phyloP scores from a whole-genome alignment of 2,797 vertebrate genomes.

The Lepilemur septentrionalis region DNA sequence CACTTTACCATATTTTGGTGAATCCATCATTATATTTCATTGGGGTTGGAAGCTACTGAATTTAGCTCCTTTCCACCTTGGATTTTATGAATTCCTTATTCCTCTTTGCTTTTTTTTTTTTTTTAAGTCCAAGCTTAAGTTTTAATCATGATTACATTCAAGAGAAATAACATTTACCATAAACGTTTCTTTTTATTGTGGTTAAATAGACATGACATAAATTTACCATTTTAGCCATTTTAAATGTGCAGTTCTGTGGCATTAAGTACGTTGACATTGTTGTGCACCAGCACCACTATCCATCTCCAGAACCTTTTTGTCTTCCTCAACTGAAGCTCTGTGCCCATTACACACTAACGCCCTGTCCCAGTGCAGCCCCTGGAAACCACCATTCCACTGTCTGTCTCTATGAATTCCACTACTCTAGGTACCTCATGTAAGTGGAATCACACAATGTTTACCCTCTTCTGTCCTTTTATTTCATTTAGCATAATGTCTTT shows the following conservation, averaged over 20 bases:
- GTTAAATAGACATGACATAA: background rate
- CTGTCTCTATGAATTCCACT: background rate
- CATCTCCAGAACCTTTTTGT: background rate
- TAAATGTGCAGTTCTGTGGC: background rate
- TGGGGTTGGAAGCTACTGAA: background rate
- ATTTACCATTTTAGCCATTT: background rate
- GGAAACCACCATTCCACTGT: background rate
- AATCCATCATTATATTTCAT: background rate
- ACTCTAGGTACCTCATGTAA: background rate
- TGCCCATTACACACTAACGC: too few species aligned
- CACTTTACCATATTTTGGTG: background rate
- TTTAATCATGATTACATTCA: background rate
- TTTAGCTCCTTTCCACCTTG: background rate
- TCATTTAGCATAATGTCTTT: background rate
- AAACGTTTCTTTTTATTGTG: background rate
- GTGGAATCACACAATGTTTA: background rate
- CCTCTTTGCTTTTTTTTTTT: background rate
- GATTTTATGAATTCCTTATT: background rate
- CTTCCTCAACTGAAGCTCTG: background rate
- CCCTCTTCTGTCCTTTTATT: background rate
- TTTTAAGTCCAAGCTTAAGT: background rate
- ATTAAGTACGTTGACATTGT: background rate
- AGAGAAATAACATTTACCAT: background rate
- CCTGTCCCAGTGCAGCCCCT: rapidly evolving
- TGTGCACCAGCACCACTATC: background rate